phyloP scores from a whole-genome alignment of 2,113 vertebrate species.

The Camelus dromedarius region DNA sequence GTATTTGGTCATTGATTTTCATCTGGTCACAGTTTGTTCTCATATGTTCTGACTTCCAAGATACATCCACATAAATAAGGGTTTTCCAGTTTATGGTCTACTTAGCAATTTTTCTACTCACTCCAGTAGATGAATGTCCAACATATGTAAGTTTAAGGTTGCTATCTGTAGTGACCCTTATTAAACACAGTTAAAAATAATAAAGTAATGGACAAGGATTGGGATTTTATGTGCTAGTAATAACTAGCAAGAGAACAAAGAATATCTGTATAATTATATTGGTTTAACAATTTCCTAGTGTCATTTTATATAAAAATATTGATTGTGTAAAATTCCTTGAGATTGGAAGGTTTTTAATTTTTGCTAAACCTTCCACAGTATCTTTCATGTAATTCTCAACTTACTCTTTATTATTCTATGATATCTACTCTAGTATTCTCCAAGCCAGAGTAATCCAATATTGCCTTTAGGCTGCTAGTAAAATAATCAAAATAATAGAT shows the following conservation, averaged over 20 bases:
- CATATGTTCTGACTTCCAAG: background rate
- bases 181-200: background rate
- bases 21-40: background rate
- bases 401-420: background rate
- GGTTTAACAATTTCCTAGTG: background rate
- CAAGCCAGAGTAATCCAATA: background rate
- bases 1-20: background rate
- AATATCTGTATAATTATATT: background rate
- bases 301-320: background rate
- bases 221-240: background rate
- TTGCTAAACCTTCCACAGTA: background rate
- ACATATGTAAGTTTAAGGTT: background rate
- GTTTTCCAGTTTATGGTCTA: background rate
- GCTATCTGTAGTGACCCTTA: background rate
- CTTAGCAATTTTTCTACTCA: background rate
- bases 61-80: background rate
- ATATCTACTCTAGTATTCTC: background rate
- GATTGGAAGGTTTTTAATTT: background rate
- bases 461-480: background rate
- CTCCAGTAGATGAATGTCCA: background rate
- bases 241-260: background rate
- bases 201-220: background rate
- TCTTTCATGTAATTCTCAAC: background rate
- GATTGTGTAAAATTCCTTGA: background rate
- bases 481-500: slow-evolving; percentile 37